Conservation (phyloP, 2,888 invertebrate species). For the Cynaeus angustus region DNA sequence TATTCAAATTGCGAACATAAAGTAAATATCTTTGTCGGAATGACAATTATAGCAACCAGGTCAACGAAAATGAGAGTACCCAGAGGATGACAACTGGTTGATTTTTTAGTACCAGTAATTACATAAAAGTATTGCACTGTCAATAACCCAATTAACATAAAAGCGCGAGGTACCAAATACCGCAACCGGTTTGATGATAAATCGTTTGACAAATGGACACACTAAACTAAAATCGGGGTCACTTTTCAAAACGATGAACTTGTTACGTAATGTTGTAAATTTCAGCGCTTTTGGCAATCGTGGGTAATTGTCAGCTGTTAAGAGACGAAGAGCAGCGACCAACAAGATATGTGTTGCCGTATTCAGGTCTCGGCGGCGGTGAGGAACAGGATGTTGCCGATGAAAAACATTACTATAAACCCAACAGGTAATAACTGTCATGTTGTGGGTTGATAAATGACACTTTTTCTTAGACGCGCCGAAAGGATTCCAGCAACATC, state of each 20-base stretch:
- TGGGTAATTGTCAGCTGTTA: conserved; percentile 33
- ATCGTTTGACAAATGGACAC: conserved; percentile 32
- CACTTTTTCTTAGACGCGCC: conserved; percentile 33
- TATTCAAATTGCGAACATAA: neutral
- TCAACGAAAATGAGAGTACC: conserved; percentile 12
- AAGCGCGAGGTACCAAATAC: conserved; percentile 6
- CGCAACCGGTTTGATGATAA: conserved; percentile 26
- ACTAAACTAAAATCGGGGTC: conserved; percentile 34
- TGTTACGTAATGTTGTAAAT: conserved; percentile 8
- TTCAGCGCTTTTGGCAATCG: conserved; percentile 23
- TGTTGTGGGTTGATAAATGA: neutral
- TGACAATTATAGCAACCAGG: conserved; percentile 1
- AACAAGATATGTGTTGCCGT: conserved; percentile 37
- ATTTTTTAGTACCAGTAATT: conserved; percentile 8
- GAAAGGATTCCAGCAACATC: conserved; percentile 44
- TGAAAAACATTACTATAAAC: conserved; percentile 35
- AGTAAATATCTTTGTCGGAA: neutral
- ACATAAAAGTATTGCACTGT: conserved; percentile 39
- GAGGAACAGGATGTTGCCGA: conserved; percentile 28
- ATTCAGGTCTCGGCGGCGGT: conserved; percentile 26
- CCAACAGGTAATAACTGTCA: conserved; percentile 22
- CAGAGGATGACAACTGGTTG: neutral
- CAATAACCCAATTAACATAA: conserved; percentile 41
- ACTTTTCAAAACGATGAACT: conserved; percentile 27
- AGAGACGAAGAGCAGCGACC: conserved; percentile 43